Evolutionary conservation across 53 echinoderm and acorn worm genomes (phyloP), one percentile per base, ranked within the genome.

Genomic region (Luidia sarsii): DNA sequence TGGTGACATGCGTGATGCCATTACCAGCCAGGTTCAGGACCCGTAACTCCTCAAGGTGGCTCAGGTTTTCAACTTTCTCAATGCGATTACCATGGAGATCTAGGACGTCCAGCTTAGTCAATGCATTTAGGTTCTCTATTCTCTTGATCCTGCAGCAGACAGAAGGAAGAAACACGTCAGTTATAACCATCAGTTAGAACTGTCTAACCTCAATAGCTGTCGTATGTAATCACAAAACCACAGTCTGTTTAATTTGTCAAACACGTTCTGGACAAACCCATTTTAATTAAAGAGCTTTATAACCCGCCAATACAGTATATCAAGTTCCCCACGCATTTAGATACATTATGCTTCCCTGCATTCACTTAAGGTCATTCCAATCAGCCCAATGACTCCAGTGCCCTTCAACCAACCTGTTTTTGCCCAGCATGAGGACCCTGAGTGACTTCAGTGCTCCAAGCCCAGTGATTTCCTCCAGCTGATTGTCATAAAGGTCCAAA

Each of bases 21-120:
- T 99, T 99, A 16, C 99, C 99, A 7, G 99, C 99, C 21, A 99
- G 85, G 36, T 99, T 99, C 67, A 99, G 62, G 7, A 99, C 99
- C 37, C 99, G 41, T 38, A 99, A 80, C 68, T 99, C 99, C 68
- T 82, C 87, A 28, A 99, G 75, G 59, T 99, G 99, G 43, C 83
- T 50, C 13, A 99, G 70, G 66, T 91, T 99, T 79, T 99, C 99
- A 13, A 99, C 84, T 37, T 81, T 64, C 9, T 82, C 70, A 25
- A 99, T 94, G 62, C 91, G 91, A 89, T 99, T 99, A 77, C 99
- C 99, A 89, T 99, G 99, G 85, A 99, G 99, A 89, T 99, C 99
- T 1, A 99, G 57, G 20, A 99, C 99, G 79, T 99, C 99, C 24
- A 99, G 87, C 48, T 99, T 99, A 36, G 57, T 72, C 50, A 99